Base-by-base conservation (phyloP, 2,888 invertebrate genomes). In the Drosophila eohydei region DNA sequence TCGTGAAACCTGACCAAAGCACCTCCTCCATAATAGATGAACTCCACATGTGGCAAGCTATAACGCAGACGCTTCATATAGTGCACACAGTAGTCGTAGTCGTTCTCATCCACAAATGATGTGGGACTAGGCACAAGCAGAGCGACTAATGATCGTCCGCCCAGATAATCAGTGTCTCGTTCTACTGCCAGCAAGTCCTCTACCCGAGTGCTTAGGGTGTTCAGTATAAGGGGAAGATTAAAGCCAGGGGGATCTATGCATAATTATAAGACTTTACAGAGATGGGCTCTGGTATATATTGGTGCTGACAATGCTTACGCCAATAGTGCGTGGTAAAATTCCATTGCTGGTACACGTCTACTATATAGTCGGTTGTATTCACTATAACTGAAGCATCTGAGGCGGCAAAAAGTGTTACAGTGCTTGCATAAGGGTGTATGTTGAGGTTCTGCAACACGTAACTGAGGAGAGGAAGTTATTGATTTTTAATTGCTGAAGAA, bases 371-470 rank as follows among this genome's bases (percentile, higher is more conserved):
- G 4, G 95, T 95, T 44, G 94, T 94, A 76, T 95, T 95, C 1
- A 96, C 93, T 46, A 96, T 93, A 9, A 95, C 68, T 32, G 91
- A 92, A 54, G 95, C 95, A 91, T 95, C 94, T 61, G 93, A 94
- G 0, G 95, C 96, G 74, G 94, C 95, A 5, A 96, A 92, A 30
- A 97, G 79, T 0, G 96, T 96, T 16, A 95, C 94, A 75, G 95
- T 95, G 66, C 96, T 95, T 50, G 95, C 95, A 85, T 93, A 96
- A 71, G 94, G 95, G 81, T 94, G 94, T 11, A 97, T 94, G 87
- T 96, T 95, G 28, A 96, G 93, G 52, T 94, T 93, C 57, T 95
- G 94, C 36, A 96, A 89, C 2, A 96, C 92, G 78, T 93, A 92
- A 14, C 94, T 94, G 54, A 0, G 32, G 16, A 6, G 16, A 30